Conservation (phyloP, 1,140 invertebrate genomes). For the Drosophila gunungcola region DNA sequence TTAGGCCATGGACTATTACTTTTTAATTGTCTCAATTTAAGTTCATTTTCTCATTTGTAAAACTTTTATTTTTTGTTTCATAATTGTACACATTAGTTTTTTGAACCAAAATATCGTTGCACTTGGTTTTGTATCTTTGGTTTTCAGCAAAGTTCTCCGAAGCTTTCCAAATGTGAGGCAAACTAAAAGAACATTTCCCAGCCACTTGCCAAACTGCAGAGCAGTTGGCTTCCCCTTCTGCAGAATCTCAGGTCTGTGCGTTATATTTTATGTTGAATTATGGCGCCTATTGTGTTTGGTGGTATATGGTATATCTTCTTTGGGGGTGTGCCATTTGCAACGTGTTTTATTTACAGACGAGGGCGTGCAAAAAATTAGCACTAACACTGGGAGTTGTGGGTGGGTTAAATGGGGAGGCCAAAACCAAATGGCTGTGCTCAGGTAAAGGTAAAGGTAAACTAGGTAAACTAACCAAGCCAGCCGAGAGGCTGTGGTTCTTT, state of each 20-base stretch:
- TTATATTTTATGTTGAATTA: constrained; percentile 81
- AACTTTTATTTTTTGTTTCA: constrained; percentile 1
- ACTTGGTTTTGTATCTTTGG: constrained; percentile 8
- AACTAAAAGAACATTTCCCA: constrained; percentile 46
- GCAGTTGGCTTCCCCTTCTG: constrained; percentile 17
- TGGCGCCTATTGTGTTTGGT: constrained; percentile 57
- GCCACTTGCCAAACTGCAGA: constrained; percentile 34
- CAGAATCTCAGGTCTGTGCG: constrained; percentile 54
- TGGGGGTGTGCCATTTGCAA: constrained; percentile 65
- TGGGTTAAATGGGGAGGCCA: constrained; percentile 2
- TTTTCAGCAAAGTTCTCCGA: constrained; percentile 27
- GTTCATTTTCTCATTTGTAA: not conserved
- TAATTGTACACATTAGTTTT: not conserved
- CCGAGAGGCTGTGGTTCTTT: constrained; percentile 45
- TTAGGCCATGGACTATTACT: no score
- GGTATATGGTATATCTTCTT: constrained; percentile 22
- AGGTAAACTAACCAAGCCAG: constrained; percentile 62
- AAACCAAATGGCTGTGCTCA: constrained; percentile 64
- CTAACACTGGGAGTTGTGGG: not conserved
- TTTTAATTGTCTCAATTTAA: no score
- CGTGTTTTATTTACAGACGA: constrained; percentile 74
- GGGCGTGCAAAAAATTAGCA: constrained; percentile 77
- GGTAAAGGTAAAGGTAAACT: constrained; percentile 55
- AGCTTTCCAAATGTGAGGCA: constrained; percentile 22
- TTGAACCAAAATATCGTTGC: constrained; percentile 2